Evolutionary conservation across 2,113 vertebrate genomes (phyloP).

Genomic region (Scalopus aquaticus): DNA sequence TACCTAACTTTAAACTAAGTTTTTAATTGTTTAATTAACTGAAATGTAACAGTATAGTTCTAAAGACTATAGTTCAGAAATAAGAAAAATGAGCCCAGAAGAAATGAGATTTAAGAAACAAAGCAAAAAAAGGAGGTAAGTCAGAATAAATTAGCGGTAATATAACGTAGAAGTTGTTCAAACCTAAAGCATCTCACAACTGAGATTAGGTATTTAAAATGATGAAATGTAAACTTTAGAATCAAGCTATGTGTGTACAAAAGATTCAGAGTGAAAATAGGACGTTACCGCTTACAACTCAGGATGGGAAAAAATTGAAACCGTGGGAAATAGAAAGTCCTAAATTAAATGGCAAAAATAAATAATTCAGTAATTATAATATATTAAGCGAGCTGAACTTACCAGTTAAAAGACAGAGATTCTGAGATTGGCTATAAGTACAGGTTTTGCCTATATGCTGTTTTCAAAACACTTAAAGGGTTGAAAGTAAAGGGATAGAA

Average conservation of each 20-base stretch:
- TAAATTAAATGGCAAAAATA: slow-evolving; percentile 42
- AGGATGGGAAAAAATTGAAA: background rate
- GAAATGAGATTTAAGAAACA: slow-evolving; percentile 16
- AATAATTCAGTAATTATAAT: background rate
- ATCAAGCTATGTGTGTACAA: background rate
- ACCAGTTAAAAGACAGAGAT: background rate
- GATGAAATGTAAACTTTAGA: background rate
- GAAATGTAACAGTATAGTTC: background rate
- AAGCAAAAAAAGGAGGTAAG: background rate
- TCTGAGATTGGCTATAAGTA: background rate
- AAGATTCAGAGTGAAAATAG: background rate
- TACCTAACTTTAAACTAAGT: background rate
- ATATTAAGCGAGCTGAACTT: slow-evolving; percentile 4
- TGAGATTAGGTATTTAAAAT: background rate
- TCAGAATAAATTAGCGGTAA: background rate
- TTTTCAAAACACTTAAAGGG: background rate
- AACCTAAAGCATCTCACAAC: background rate
- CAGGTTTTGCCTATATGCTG: background rate
- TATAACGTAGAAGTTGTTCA: background rate
- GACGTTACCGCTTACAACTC: background rate
- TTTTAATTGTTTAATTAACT: background rate
- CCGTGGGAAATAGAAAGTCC: background rate
- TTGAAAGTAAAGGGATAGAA: slow-evolving; percentile 28
- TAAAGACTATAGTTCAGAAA: background rate
- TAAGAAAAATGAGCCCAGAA: background rate